These are phyloP conservation scores for Amblyjoppa proteus DNA, from an alignment of 2,888 invertebrate genomes.

Conservation along the genomic window DNA sequence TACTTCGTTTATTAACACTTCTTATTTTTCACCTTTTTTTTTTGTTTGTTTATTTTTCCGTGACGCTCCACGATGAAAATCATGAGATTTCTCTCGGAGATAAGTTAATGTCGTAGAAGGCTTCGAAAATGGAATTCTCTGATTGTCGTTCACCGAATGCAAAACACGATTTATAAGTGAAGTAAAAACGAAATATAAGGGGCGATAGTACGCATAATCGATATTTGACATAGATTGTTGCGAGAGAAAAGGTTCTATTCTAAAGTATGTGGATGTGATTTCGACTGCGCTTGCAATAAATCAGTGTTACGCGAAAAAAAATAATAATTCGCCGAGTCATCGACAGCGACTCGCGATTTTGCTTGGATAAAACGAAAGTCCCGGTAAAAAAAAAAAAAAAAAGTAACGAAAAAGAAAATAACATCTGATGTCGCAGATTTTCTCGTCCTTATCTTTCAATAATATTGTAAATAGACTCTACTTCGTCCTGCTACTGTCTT, in stretches of 20 bases:
- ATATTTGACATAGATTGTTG: slow-evolving; percentile 76
- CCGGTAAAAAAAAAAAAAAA: neutral
- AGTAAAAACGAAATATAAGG: slow-evolving; percentile 37
- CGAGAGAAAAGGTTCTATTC: slow-evolving; percentile 77
- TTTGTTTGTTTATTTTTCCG: slow-evolving; percentile 23
- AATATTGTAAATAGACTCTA: slow-evolving; percentile 61
- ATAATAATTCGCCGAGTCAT: slow-evolving; percentile 35
- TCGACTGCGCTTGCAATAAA: slow-evolving; percentile 74
- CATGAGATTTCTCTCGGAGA: slow-evolving; percentile 52
- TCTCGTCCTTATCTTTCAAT: slow-evolving; percentile 55
- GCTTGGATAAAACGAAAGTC: slow-evolving; percentile 17
- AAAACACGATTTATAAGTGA: slow-evolving; percentile 56
- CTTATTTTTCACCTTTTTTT: slow-evolving; percentile 27
- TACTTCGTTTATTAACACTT: slow-evolving; percentile 58
- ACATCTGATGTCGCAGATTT: slow-evolving; percentile 9
- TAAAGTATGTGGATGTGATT: slow-evolving; percentile 62
- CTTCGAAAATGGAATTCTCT: slow-evolving; percentile 61
- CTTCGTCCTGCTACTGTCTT: slow-evolving; percentile 74
- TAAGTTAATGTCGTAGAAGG: slow-evolving; percentile 35
- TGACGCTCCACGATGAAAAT: slow-evolving; percentile 45
- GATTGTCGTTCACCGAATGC: slow-evolving; percentile 67
- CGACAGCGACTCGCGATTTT: slow-evolving; percentile 44
- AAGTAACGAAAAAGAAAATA: neutral
- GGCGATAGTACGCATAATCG: slow-evolving; percentile 70
- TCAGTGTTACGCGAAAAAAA: slow-evolving; percentile 41